Base-by-base conservation (phyloP, 2,113 vertebrate genomes). In the Xenopus tropicalis region DNA sequence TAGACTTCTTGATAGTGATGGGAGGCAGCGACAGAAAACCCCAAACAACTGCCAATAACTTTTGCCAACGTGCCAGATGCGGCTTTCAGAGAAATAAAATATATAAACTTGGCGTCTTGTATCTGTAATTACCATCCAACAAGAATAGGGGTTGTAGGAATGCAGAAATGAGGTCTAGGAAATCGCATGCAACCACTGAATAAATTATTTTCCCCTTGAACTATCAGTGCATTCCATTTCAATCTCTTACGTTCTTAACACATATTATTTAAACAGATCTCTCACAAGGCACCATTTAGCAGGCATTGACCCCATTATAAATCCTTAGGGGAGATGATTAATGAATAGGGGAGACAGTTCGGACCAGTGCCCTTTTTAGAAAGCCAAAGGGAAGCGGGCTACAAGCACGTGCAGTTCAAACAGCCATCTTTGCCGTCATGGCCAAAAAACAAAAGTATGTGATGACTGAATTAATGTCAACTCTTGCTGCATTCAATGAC, bases 41-140 rank as follows among this genome's bases (percentile, higher is more conserved):
- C 59, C 54, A 37, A 37, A 37, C 29, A 43, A 25, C 12, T 46
- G 73, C 69, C 80, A 72, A 58, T 42, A 48, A 2, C 22, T 59
- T 0, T 0, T 52, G 80, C 80, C 80, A 83, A 14, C 67, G 20
- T 77, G 61, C 43, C 83, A 80, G 29, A 37, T 37, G 29, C 29
- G 29, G 29, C 29, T 37, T 37, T 37, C 29, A 37, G 79, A 61
- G 56, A 66, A 70, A 63, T 59, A 12, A 0, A 14, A 0, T 0
- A 25, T 61, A 71, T 51, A 71, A 68, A 66, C 6, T 51, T 0
- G 61, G 0, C 11, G 52, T 52, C 69, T 43, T 48, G 48, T 42
- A 56, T 43, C 0, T 78, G 68, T 74, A 66, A 59, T 10, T 73
- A 68, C 69, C 61, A 74, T 66, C 69, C 61, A 57, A 76, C 20